A percentile compares a stretch with the other conserved stretches of the same genome.
Conservation (phyloP, 2,888 invertebrate species). For the Amphipoea lucens region DNA sequence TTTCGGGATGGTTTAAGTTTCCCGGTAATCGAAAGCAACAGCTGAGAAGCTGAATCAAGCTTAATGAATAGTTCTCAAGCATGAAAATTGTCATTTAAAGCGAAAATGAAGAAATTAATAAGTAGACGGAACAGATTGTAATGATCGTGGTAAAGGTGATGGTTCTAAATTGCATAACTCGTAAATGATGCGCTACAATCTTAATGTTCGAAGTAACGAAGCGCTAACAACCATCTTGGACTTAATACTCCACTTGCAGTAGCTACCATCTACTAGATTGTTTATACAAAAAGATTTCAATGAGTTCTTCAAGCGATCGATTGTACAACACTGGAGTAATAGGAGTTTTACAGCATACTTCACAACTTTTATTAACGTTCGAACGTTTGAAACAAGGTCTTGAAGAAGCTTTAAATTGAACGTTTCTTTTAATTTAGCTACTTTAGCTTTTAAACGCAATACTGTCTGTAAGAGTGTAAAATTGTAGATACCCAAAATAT, state of each 20-base stretch:
- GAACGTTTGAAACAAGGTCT: slow-evolving; percentile 15
- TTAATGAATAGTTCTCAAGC: neutral
- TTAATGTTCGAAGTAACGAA: slow-evolving; percentile 10
- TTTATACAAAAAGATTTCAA: slow-evolving; percentile 36
- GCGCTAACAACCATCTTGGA: slow-evolving; percentile 14
- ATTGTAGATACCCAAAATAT: neutral
- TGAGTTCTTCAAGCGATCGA: slow-evolving; percentile 30
- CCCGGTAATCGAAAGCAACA: neutral
- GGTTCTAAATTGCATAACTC: neutral
- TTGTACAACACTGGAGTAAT: slow-evolving; percentile 12
- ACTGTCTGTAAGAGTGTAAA: neutral
- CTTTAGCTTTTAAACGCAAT: neutral
- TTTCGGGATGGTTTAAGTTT: neutral
- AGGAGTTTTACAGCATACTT: slow-evolving; percentile 30
- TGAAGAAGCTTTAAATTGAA: slow-evolving; percentile 7
- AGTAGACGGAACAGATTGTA: neutral
- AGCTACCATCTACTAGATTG: neutral
- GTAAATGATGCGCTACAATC: neutral
- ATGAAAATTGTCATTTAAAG: neutral
- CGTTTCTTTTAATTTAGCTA: slow-evolving; percentile 1
- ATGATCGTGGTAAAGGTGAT: neutral
- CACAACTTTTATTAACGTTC: slow-evolving; percentile 27
- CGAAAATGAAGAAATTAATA: neutral
- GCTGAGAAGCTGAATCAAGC: neutral
- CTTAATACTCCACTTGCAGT: slow-evolving; percentile 2